Percentiles rank a stretch among this genome's conserved stretches.
phyloP scores from a whole-genome alignment of 2,797 vertebrate species.

The Hylomyscus alleni region DNA sequence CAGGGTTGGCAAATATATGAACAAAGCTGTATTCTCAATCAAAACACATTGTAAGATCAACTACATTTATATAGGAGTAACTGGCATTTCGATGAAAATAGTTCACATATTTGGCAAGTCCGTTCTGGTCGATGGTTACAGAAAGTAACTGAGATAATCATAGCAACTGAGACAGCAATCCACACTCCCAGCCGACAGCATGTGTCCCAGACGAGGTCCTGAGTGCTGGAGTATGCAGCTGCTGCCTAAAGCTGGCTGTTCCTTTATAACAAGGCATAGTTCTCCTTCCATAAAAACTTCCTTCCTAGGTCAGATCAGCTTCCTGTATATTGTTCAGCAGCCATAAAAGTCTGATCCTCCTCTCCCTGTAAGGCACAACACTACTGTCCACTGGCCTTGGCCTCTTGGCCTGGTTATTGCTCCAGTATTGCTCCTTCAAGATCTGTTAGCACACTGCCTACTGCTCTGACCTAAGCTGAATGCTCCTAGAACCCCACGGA shows the following conservation, averaged over 20 bases:
- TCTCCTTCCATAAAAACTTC: background rate
- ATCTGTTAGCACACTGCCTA: too few relatives aligned
- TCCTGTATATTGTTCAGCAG: background rate
- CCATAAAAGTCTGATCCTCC: background rate
- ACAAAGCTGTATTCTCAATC: background rate
- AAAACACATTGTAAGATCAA: constrained; percentile 20
- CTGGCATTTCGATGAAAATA: background rate
- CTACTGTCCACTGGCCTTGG: background rate
- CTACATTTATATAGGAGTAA: background rate
- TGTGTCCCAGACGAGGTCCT: background rate
- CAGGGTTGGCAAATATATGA: background rate
- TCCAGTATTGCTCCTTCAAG: background rate
- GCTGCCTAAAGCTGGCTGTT: background rate
- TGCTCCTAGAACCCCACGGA: background rate
- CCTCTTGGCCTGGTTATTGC: too few relatives aligned
- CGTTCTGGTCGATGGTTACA: background rate
- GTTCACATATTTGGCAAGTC: background rate
- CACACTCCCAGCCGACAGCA: background rate
- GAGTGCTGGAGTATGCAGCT: background rate
- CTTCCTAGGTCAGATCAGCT: background rate
- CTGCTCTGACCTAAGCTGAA: background rate
- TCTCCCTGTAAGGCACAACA: background rate
- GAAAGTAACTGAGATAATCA: background rate
- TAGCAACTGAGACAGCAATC: background rate
- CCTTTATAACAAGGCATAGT: background rate